phyloP scores from a whole-genome alignment of 2,888 invertebrate genomes.

The Parnassius glacialis region DNA sequence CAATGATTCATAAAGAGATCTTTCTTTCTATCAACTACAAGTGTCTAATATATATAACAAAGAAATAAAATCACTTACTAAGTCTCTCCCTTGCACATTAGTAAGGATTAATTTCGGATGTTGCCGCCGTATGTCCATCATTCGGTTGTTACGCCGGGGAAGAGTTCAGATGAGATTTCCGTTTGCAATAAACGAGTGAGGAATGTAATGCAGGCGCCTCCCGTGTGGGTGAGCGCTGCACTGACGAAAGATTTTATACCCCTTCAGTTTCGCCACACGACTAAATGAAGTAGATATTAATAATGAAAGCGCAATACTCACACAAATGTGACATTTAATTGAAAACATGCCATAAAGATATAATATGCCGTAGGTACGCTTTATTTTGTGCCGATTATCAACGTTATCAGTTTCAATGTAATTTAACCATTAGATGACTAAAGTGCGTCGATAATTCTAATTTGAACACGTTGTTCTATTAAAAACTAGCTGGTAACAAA shows the following conservation, averaged over 20 bases:
- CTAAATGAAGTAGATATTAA: slow-evolving; percentile 13
- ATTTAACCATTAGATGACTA: slow-evolving; percentile 18
- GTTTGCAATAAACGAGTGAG: slow-evolving; percentile 69
- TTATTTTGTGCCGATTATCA: slow-evolving; percentile 16
- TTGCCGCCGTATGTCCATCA: slow-evolving; percentile 66
- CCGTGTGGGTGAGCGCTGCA: slow-evolving; percentile 44
- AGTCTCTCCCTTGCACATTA: slow-evolving; percentile 21
- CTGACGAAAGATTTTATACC: slow-evolving; percentile 64
- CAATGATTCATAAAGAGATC: too few species aligned
- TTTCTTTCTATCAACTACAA: too few species aligned
- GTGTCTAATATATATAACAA: slow-evolving; percentile 3
- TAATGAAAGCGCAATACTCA: slow-evolving; percentile 4
- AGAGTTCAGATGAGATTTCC: slow-evolving; percentile 60
- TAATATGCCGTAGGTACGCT: slow-evolving; percentile 1
- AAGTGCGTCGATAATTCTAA: not conserved
- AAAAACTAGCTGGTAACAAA: too few species aligned
- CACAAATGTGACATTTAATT: slow-evolving; percentile 20
- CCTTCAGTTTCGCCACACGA: slow-evolving; percentile 15
- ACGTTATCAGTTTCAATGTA: slow-evolving; percentile 20
- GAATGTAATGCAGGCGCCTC: slow-evolving; percentile 43
- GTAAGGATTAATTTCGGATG: slow-evolving; percentile 51
- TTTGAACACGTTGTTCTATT: too few species aligned
- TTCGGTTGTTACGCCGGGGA: slow-evolving; percentile 50
- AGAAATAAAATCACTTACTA: slow-evolving; percentile 25
- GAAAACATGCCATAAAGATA: slow-evolving; percentile 20